Evolutionary conservation across 2,888 invertebrate genomes (phyloP).

Genomic region (Sinotaia quadrata): DNA sequence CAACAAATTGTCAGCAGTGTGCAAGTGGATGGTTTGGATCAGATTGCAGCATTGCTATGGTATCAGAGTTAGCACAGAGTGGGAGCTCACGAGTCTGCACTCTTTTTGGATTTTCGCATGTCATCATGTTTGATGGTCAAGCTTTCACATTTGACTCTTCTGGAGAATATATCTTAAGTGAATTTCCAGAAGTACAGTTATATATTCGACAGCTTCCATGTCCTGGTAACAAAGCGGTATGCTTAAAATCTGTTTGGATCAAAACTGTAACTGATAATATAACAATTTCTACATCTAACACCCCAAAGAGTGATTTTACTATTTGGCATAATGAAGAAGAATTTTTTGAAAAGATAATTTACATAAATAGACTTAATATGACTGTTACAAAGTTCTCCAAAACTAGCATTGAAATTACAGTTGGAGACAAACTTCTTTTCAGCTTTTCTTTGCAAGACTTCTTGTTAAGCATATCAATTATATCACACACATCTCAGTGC

Average conservation of each 20-base stretch:
- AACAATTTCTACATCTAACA: conserved; percentile 39
- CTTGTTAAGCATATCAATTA: conserved; percentile 24
- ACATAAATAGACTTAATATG: conserved; percentile 4
- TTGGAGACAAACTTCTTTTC: conserved; percentile 34
- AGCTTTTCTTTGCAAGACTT: conserved; percentile 32
- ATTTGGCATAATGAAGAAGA: conserved; percentile 37
- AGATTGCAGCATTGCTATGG: conserved; percentile 46
- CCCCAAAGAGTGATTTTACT: conserved; percentile 22
- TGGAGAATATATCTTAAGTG: conserved; percentile 42
- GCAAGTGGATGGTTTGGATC: conserved; percentile 49
- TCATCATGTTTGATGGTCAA: conserved; percentile 49
- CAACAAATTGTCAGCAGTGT: conserved; percentile 44
- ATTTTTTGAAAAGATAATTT: conserved; percentile 17
- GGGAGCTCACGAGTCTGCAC: conserved; percentile 29
- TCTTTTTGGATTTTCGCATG: conserved; percentile 45
- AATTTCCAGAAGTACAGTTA: background rate
- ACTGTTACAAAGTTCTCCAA: conserved; percentile 22
- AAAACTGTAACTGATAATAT: conserved; percentile 35
- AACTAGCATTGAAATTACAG: conserved; percentile 24
- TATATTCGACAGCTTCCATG: conserved; percentile 43
- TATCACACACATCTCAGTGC: conserved; percentile 29
- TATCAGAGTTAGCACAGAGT: conserved; percentile 10
- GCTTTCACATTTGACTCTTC: conserved; percentile 38
- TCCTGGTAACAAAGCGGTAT: conserved; percentile 37
- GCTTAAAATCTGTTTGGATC: conserved; percentile 49